Conservation (phyloP, 2,888 invertebrate species). For the Drosophila mercatorum region DNA sequence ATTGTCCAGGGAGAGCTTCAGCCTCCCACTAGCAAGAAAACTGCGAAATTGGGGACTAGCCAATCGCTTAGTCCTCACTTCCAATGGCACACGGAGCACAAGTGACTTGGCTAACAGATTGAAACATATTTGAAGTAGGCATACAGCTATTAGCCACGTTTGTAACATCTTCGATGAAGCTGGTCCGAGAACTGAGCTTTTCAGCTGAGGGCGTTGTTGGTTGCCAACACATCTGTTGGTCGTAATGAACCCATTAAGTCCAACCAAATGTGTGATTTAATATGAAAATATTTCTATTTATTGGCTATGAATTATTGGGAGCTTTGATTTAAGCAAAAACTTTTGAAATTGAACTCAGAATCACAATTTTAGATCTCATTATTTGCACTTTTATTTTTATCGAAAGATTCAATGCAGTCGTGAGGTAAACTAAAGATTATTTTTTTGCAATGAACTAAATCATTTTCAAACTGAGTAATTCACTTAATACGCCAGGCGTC, state of each 20-base stretch:
- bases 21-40: constrained; percentile 1
- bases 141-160: constrained; percentile 8
- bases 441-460: background rate
- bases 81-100: constrained; percentile 39
- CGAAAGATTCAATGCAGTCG: background rate
- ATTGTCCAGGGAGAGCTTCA: constrained; percentile 31
- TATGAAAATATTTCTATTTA: background rate
- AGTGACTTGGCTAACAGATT: background rate
- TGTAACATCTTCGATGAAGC: constrained; percentile 42
- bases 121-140: background rate
- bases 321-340: background rate
- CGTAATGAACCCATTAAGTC: constrained; percentile 16
- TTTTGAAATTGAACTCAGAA: too few species aligned
- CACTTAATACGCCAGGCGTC: background rate
- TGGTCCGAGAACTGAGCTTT: constrained; percentile 19
- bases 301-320: background rate
- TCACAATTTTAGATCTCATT: too few species aligned
- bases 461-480: background rate
- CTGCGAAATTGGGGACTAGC: background rate
- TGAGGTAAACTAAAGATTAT: too few species aligned
- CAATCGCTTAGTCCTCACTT: constrained; percentile 6
- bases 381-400: too few species aligned
- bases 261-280: background rate
- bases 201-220: background rate
- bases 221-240: constrained; percentile 15